These are phyloP conservation scores for Caranx melampygus DNA, from an alignment of 2,113 vertebrate species.

Conservation along the genomic window DNA sequence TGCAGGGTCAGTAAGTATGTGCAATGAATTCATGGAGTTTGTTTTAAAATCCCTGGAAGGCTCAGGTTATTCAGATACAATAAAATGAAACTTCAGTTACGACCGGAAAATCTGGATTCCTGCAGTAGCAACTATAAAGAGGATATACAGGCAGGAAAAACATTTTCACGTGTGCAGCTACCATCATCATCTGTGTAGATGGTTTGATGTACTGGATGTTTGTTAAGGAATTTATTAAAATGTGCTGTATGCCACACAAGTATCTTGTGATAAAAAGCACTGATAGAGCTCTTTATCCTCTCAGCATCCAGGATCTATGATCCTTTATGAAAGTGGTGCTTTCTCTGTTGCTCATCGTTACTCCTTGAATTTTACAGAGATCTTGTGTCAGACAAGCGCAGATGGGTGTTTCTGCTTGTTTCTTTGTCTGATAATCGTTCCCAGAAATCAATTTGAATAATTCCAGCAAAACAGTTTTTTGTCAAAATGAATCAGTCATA, in stretches of 20 bases:
- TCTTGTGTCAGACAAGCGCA: neutral
- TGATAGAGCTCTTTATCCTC: neutral
- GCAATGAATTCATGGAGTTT: conserved; percentile 58
- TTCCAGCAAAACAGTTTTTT: neutral
- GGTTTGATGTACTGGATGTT: neutral
- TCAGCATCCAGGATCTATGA: neutral
- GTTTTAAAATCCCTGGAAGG: conserved; percentile 53
- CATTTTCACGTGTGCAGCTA: neutral
- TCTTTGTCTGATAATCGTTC: neutral
- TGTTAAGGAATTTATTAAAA: neutral
- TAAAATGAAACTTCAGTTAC: conserved; percentile 30
- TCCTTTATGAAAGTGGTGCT: neutral
- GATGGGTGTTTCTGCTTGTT: neutral
- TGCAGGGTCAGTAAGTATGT: conserved; percentile 38
- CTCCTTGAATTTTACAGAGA: neutral
- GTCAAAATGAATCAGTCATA: neutral
- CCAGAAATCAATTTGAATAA: neutral
- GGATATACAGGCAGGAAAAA: neutral
- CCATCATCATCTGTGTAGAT: neutral
- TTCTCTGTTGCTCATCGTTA: neutral
- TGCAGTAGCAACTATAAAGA: neutral
- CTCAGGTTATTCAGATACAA: conserved; percentile 27
- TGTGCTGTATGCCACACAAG: neutral
- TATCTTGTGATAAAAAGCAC: neutral
- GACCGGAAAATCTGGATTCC: neutral